Conservation (phyloP, 2,113 vertebrate species). For the Scolopax mira region DNA sequence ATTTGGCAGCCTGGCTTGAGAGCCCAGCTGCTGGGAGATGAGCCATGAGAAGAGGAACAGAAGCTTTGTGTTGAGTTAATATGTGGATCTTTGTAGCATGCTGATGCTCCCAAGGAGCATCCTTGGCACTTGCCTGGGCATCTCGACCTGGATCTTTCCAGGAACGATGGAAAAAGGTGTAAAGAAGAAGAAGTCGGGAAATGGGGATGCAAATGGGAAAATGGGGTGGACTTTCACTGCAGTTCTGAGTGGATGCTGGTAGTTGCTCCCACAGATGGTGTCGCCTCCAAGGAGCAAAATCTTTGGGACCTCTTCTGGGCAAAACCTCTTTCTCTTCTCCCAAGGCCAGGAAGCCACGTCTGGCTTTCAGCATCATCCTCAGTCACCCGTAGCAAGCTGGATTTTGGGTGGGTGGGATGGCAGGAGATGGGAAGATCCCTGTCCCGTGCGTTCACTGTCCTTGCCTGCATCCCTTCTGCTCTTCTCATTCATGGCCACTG, state of each 20-base stretch:
- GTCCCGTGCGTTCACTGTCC: fast-evolving
- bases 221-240: fast-evolving
- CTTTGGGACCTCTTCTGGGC: background rate
- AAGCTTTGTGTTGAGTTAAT: background rate
- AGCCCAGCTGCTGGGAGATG: conserved; percentile 34
- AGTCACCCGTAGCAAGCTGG: fast-evolving
- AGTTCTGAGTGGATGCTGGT: background rate
- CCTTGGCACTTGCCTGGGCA: background rate
- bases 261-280: fast-evolving
- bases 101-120: background rate
- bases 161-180: background rate
- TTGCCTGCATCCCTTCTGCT: background rate
- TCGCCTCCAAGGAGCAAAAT: background rate
- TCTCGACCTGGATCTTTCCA: background rate
- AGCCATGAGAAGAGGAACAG: conserved; percentile 3
- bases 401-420: fast-evolving
- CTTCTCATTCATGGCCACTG: background rate
- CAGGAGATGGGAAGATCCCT: background rate
- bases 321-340: background rate
- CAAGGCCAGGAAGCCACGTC: fast-evolving
- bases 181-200: background rate
- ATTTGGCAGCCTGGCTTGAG: conserved; percentile 1
- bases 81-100: background rate
- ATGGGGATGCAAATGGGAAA: background rate
- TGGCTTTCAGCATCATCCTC: background rate